Conservation (phyloP, 2,797 vertebrate species). For the Melanotaenia trifasciata region DNA sequence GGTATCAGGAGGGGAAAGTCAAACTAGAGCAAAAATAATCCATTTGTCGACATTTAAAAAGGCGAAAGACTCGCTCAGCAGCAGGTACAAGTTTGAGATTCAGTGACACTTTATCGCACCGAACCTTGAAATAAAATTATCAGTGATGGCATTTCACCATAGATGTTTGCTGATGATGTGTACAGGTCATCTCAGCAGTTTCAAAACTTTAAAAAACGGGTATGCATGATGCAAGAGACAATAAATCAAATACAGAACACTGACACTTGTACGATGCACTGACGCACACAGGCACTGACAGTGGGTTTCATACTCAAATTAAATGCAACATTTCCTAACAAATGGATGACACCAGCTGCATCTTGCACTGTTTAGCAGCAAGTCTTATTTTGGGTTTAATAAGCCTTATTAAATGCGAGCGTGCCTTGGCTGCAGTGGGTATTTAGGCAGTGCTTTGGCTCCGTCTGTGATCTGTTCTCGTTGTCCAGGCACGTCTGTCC, state of each 20-base stretch:
- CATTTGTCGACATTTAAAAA: constrained; percentile 20
- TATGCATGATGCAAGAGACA: constrained; percentile 14
- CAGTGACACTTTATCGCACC: constrained; percentile 17
- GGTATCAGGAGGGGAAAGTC: constrained; percentile 31
- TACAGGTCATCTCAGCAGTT: constrained; percentile 21
- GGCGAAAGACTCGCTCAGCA: constrained; percentile 18
- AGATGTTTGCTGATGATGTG: constrained; percentile 28
- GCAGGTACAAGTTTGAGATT: constrained; percentile 10
- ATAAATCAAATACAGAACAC: constrained; percentile 36
- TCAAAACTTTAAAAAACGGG: constrained; percentile 10
- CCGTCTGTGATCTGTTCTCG: constrained; percentile 25
- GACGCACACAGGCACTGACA: constrained; percentile 19
- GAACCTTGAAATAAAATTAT: constrained; percentile 37
- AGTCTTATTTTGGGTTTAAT: constrained; percentile 21
- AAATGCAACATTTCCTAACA: constrained; percentile 46
- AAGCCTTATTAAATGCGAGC: constrained; percentile 35
- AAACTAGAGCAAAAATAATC: constrained; percentile 26
- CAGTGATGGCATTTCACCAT: constrained; percentile 24
- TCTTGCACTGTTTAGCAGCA: constrained; percentile 32
- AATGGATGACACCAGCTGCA: constrained; percentile 39
- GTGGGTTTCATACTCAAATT: constrained; percentile 20
- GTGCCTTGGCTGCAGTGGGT: constrained; percentile 31
- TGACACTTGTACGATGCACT: constrained; percentile 24
- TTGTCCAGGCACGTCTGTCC: constrained; percentile 30
- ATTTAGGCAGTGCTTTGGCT: constrained; percentile 31